Evolutionary conservation across 2,797 vertebrate genomes (phyloP), one percentile per base, ranked within the genome.

Genomic region (Atherinosoma microstoma): DNA sequence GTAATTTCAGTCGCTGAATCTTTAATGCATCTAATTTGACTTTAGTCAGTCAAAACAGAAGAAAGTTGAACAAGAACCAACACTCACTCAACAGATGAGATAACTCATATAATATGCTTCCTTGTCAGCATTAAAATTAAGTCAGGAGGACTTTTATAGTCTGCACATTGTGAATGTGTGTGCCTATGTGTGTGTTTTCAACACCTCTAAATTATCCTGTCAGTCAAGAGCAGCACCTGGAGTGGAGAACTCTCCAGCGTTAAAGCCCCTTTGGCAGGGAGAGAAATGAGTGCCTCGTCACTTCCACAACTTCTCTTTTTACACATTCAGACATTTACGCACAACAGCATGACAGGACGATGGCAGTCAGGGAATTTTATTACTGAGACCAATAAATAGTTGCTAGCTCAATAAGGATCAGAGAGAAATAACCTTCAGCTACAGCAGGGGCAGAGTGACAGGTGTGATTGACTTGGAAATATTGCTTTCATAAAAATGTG

Each of bases 191-290:
- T 76, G 16, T 75, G n/a, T 75, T 69, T 56, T 77, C 78, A 80
- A 62, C 82, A 81, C 80, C 62, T 84, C 75, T 66, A 84, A 91
- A 93, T 91, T 83, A 87, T 84, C 73, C 87, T 85, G 85, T 86
- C 90, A 89, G 70, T 90, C 90, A 92, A 69, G n/a, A 70, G 67
- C 75, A 70, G 81, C 86, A 78, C 84, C 83, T 83, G 80, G 67
- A 78, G 82, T 75, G 73, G 60, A 74, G 66, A 75, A 77, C 79
- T 78, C 58, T 68, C 51, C n/a, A 6, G 76, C 75, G 84, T 84
- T 80, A 78, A 87, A 89, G 63, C 61, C 68, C 65, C 75, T 73
- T 65, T 73, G 72, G 79, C 81, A 80, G 64, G 63, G 51, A 75
- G 79, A 78, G 74, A 86, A 86, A 83, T 80, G 81, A 73, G 70